Base-by-base conservation (phyloP, 2,797 vertebrate species). In the Eremophila alpestris region DNA sequence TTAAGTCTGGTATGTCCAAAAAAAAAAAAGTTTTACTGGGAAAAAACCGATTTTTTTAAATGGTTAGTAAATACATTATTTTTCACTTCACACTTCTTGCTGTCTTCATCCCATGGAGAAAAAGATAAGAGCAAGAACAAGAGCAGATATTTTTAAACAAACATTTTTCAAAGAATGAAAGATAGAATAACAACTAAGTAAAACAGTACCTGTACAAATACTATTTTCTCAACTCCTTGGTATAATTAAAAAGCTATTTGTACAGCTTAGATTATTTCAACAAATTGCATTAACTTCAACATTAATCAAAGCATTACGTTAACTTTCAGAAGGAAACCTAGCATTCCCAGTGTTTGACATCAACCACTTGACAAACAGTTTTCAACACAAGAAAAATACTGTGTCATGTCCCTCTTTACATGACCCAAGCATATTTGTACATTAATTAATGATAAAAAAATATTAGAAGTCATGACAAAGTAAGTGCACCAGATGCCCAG, bases 201-300 rank as follows among this genome's bases (percentile, higher is more conserved):
- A 83, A 87, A 74, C 14, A 77, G 43, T 74, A 92, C 76, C 89
- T 87, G n/a, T 29, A 83, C 21, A 40, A 30, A 67, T 54, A 71
- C 74, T 75, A 51, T 94, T 92, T 94, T 89, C 90, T 87, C 24
- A 9, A 73, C 51, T 67, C 34, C 48, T 85, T 70, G n/a, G 36
- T 48, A 11, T 78, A 94, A 95, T 88, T 80, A 63, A 92, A 86
- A 90, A 83, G 17, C 16, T 86, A 70, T 38, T 91, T 91, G 27
- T 83, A 71, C 58, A 90, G 59, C 55, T 91, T 86, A 78, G 75
- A 56, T 88, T 76, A 89, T 87, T 94, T 87, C 76, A 95, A 63
- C 46, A 85, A 87, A 89, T 75, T 63, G 62, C 62, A 78, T 89
- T 93, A 91, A 85, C 54, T 75, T 93, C 43, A 67, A 49, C 62